phyloP scores from a whole-genome alignment of 2,888 invertebrate species.

The Thereva unica region DNA sequence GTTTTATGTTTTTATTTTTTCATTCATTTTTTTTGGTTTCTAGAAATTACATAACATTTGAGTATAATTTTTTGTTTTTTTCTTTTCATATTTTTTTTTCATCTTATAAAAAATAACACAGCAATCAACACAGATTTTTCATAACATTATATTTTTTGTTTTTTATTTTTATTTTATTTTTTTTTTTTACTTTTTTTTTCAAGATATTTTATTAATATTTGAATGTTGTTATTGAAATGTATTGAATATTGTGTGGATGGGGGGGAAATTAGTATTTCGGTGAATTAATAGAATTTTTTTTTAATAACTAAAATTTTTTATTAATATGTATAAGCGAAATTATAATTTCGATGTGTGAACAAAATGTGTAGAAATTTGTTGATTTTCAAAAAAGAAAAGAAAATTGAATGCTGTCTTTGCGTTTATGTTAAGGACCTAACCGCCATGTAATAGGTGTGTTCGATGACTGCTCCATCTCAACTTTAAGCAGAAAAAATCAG shows the following conservation, averaged over 20 bases:
- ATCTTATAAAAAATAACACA: slow-evolving; percentile 37
- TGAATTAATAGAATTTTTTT: neutral
- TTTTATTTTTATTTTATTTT: slow-evolving; percentile 11
- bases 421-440: no score
- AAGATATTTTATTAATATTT: slow-evolving; percentile 1
- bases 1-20: neutral
- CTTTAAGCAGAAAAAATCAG: no score
- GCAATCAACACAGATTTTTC: slow-evolving; percentile 37
- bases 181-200: slow-evolving; percentile 19
- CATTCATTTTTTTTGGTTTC: slow-evolving; percentile 4
- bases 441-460: no score
- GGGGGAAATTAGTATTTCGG: neutral
- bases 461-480: no score
- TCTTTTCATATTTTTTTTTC: neutral
- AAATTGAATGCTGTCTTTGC: no score
- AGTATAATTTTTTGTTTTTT: slow-evolving; percentile 18
- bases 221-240: slow-evolving; percentile 9
- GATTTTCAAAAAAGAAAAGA: no score
- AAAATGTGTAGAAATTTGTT: no score
- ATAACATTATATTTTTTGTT: slow-evolving; percentile 21
- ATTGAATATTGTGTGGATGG: neutral
- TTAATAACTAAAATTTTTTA: no score
- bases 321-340: no score
- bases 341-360: no score
- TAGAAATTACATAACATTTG: slow-evolving; percentile 34